Base-by-base conservation (phyloP, 2,113 vertebrate genomes). In the Merops nubicus region DNA sequence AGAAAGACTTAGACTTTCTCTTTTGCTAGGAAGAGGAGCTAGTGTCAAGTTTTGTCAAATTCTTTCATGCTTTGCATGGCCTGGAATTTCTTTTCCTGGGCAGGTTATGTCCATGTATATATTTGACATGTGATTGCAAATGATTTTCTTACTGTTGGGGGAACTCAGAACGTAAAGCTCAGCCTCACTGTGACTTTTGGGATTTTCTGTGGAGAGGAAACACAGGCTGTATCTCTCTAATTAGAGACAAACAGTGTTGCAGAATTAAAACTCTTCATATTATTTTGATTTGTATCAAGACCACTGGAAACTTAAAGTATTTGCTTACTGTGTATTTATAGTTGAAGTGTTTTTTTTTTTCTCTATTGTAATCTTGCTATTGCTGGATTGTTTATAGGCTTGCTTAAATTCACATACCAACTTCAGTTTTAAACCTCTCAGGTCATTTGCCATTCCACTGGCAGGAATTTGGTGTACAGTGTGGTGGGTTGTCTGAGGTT, bases 71-170 rank as follows among this genome's bases (percentile, higher is more conserved):
- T 94, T 50, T 43, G 57, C 5, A 2, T 29, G 45, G 11, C 15
- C 6, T 72, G 3, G 69, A 43, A 45, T 4, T 9, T 69, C 10
- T 57, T 73, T 77, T 47, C 9, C 21, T 5, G 22, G 20, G 47
- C 31, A 62, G 36, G 34, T 73, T 80, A 8, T 73, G 15, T 29
- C 17, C 0, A 0, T 36, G 8, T 62, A 2, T 89, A 8, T 56
- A 23, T n/a, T 78, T 63, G 33, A 15, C 2, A 1, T 43, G 36
- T 70, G 8, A 57, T 88, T 88, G 34, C 26, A 56, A 25, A 10
- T 88, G 0, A 11, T 59, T 83, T 62, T 76, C 22, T 38, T 42
- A 20, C 15, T 69, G 11, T 47, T 84, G 69, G 15, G 23, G 38
- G 28, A 63, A 12, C 29, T 51, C 15, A 0, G 34, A 17, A 6